Percentiles rank a stretch among this genome's conserved stretches.
phyloP scores from a whole-genome alignment of 2,797 vertebrate genomes.

The Notolabrus celidotus region DNA sequence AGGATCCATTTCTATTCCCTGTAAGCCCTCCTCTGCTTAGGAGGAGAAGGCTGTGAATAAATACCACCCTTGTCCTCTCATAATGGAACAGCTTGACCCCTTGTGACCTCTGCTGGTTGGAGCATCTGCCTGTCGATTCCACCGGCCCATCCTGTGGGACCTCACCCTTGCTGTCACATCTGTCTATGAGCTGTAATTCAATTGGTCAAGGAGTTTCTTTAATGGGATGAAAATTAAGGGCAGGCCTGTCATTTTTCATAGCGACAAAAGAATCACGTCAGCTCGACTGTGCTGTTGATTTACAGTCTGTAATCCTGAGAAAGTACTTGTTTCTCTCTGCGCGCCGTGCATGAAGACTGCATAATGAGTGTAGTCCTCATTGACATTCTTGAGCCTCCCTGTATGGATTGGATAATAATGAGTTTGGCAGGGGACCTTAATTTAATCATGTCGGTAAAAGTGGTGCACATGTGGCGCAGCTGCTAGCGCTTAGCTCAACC shows the following conservation, averaged over 20 bases:
- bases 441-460: conserved; percentile 76
- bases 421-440: conserved; percentile 72
- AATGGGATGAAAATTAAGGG: conserved; percentile 52
- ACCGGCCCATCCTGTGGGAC: conserved; percentile 59
- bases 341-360: conserved; percentile 40
- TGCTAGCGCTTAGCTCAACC: conserved; percentile 60
- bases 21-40: conserved; percentile 62
- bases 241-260: conserved; percentile 29
- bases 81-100: conserved; percentile 84
- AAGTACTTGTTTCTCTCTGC: conserved; percentile 38
- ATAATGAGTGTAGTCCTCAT: conserved; percentile 65
- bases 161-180: conserved; percentile 64
- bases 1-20: conserved; percentile 67
- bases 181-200: conserved; percentile 65
- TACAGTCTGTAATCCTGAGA: conserved; percentile 42
- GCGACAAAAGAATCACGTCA: conserved; percentile 24
- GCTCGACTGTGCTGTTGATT: conserved; percentile 31
- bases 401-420: conserved; percentile 73
- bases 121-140: conserved; percentile 83
- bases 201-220: conserved; percentile 67
- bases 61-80: conserved; percentile 80
- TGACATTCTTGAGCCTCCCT: conserved; percentile 69
- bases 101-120: conserved; percentile 77
- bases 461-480: conserved; percentile 73
- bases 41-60: conserved; percentile 77